A percentile compares a stretch with the other conserved stretches of the same genome.
These are phyloP conservation scores for Chloroceryle amazona DNA, from an alignment of 2,797 vertebrate genomes.

Conservation along the genomic window DNA sequence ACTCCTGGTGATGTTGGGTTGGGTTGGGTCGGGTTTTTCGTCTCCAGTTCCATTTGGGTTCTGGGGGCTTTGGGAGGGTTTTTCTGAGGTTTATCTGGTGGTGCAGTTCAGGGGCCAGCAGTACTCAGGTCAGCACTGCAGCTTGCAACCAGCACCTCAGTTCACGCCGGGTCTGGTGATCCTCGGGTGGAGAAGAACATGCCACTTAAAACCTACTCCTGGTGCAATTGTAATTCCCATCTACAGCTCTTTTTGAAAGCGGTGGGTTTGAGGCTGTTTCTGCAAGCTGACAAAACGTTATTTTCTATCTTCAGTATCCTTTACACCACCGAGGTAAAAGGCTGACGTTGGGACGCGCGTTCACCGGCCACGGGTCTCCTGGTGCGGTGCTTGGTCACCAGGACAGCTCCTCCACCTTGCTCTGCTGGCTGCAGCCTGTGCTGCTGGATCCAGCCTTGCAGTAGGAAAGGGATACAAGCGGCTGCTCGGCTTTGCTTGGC, in stretches of 20 bases:
- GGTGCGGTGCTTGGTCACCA: rapidly evolving
- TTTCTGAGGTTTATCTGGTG: neutral
- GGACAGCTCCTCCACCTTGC: neutral
- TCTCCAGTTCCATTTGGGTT: neutral
- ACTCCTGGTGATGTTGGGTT: neutral
- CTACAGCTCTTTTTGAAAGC: neutral
- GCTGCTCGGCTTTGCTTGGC: neutral
- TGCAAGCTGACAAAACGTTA: neutral
- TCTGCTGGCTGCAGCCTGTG: neutral
- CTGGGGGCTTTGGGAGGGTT: too few species aligned
- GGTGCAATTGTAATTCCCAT: neutral
- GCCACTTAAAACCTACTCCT: too few species aligned
- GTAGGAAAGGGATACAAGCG: neutral
- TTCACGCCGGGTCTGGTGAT: neutral
- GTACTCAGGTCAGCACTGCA: neutral
- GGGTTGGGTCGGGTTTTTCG: neutral
- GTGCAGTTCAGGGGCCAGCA: neutral
- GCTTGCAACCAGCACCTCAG: neutral
- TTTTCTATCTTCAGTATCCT: neutral
- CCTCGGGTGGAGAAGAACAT: neutral
- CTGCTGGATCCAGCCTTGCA: neutral
- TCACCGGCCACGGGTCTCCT: neutral
- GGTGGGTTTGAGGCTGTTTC: neutral
- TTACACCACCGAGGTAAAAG: rapidly evolving
- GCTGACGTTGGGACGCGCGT: rapidly evolving